Evolutionary conservation across 2,113 vertebrate species (phyloP), one percentile per base, ranked within the genome.

Genomic region (Capricornis sumatraensis): DNA sequence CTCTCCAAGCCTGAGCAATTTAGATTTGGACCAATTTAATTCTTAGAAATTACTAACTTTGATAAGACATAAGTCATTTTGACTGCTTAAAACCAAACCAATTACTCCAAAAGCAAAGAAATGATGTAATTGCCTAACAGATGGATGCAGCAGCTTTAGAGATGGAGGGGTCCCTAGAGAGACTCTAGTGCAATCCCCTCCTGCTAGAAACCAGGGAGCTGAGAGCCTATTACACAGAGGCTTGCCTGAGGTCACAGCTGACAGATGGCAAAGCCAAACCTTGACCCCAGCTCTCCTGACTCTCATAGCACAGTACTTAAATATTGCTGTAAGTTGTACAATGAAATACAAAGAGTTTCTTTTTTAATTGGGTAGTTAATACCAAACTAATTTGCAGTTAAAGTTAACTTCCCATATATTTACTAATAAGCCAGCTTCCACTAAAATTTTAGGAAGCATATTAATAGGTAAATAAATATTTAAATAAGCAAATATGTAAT

Each of bases 11-110:
- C 88, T 21, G 36, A 95, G 79, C 27, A 93, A 97, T 92, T 92
- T 95, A 96, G 60, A 96, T 83, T 81, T 52, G 47, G 23, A 45
- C 40, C 89, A 91, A 89, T 53, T 97, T 79, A 89, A 89, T 91
- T 96, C 96, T 76, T 79, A 71, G 50, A 74, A 90, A 76, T 85
- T 67, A 85, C 50, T 88, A 79, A 71, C 90, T 87, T 92, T 86
- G 55, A 92, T 79, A 92, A 96, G 52, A 86, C 23, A 67, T 82
- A 60, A 95, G 87, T 97, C 83, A 76, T 85, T 81, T 50, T 82
- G 58, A 94, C 67, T 87, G 28, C 83, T 96, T 89, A 95, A 91
- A 96, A 87, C 60, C 87, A 96, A 96, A 67, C 87, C 74, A 94
- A 64, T 87, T 90, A 92, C 50, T 90, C 58, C 60, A 47, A 86